Conservation (phyloP, 2,797 vertebrate species). For the Taenioides sp. region DNA sequence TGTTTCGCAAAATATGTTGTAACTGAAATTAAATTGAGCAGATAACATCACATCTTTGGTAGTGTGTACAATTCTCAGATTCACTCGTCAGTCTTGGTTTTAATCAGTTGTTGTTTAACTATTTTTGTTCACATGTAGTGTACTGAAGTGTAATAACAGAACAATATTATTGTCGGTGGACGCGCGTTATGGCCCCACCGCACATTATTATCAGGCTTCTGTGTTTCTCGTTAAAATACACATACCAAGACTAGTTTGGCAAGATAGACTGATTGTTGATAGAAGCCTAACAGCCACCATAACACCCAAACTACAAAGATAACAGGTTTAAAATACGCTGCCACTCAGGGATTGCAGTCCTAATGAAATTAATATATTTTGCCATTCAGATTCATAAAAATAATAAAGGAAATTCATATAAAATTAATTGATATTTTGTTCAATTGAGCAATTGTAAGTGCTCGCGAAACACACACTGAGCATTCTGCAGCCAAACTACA, state of each 20-base stretch:
- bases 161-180: conserved; percentile 10
- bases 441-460: not conserved
- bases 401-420: not conserved
- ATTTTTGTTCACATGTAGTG: not conserved
- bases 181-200: conserved; percentile 7
- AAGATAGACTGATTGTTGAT: not conserved
- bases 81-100: not conserved
- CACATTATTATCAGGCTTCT: conserved; percentile 12
- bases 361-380: conserved; percentile 17
- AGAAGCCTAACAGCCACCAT: not conserved
- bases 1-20: not conserved
- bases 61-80: not conserved
- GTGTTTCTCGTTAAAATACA: not conserved
- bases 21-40: not conserved
- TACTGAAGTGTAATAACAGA: conserved; percentile 1
- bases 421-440: not conserved
- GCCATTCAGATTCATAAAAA: not conserved
- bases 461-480: not conserved
- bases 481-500: not conserved
- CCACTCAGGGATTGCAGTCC: conserved; percentile 65
- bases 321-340: conserved; percentile 43
- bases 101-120: not conserved
- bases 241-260: not conserved
- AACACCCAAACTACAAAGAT: conserved; percentile 13
- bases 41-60: not conserved